Evolutionary conservation across 2,888 invertebrate species (phyloP).

Genomic region (Pammene fasciana): DNA sequence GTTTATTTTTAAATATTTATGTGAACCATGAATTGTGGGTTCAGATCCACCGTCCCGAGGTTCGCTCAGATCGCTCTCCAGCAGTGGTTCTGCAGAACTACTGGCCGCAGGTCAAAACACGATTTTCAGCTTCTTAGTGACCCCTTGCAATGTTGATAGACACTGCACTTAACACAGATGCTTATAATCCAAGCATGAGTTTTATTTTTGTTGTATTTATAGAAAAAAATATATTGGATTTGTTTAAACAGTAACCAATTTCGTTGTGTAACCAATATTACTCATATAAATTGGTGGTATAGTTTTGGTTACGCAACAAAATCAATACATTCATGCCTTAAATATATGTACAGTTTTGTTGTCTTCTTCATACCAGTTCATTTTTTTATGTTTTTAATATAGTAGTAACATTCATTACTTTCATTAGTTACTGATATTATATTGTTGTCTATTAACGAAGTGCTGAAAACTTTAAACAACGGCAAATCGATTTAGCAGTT

Average conservation of each 20-base stretch:
- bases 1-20: neutral
- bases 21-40: constrained; percentile 56
- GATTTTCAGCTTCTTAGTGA: constrained; percentile 47
- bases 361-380: neutral
- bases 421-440: too few relatives aligned
- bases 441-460: constrained; percentile 32
- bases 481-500: constrained; percentile 4
- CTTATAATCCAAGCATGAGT: constrained; percentile 57
- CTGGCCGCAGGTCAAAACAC: constrained; percentile 86
- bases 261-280: neutral
- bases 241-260: neutral
- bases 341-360: neutral
- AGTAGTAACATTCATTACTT: too few relatives aligned
- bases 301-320: neutral
- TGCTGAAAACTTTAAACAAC: constrained; percentile 21
- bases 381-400: too few relatives aligned
- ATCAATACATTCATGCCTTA: neutral
- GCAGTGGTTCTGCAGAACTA: constrained; percentile 83
- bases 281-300: neutral
- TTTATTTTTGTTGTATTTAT: constrained; percentile 43
- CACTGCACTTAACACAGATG: constrained; percentile 54
- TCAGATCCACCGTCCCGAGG: constrained; percentile 83
- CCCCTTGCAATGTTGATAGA: constrained; percentile 39
- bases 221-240: neutral
- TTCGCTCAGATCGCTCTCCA: constrained; percentile 85